Evolutionary conservation across 2,888 invertebrate genomes (phyloP).

Genomic region (Hybos culiciformis): DNA sequence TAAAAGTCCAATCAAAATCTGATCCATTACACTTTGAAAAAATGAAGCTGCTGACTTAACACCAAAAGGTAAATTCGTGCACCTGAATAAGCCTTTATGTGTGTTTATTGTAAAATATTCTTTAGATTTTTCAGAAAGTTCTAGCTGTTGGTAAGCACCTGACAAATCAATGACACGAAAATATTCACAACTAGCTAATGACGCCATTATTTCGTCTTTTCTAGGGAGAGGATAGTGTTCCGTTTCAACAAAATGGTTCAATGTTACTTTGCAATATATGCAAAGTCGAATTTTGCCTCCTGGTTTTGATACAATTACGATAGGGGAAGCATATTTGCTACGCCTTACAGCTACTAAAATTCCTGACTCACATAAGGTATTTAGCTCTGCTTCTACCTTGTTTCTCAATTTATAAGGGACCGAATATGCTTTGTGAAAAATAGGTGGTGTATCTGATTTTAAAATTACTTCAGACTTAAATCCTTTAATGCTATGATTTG

Average conservation of each 20-base stretch:
- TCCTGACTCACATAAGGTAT: conserved; percentile 8
- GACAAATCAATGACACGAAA: conserved; percentile 15
- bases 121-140: conserved; percentile 13
- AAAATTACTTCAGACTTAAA: conserved; percentile 8
- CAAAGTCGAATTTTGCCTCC: conserved; percentile 19
- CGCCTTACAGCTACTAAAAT: conserved; percentile 15
- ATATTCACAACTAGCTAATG: conserved; percentile 15
- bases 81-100: conserved; percentile 7
- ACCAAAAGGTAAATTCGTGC: conserved; percentile 6
- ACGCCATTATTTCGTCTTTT: conserved; percentile 11
- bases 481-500: no score
- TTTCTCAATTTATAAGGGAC: conserved; percentile 6
- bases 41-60: conserved; percentile 4
- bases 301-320: conserved; percentile 22
- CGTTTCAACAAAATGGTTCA: conserved; percentile 13
- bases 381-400: conserved; percentile 11
- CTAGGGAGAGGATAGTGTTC: conserved; percentile 20
- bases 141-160: conserved; percentile 16
- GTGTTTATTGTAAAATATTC: conserved; percentile 18
- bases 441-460: conserved; percentile 9
- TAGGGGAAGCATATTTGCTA: conserved; percentile 21
- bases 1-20: neutral
- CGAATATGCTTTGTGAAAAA: conserved; percentile 9
- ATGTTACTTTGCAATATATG: conserved; percentile 22
- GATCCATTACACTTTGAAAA: conserved; percentile 4